phyloP scores from a whole-genome alignment of 1,140 invertebrate genomes.

The Psilanteris sp. region DNA sequence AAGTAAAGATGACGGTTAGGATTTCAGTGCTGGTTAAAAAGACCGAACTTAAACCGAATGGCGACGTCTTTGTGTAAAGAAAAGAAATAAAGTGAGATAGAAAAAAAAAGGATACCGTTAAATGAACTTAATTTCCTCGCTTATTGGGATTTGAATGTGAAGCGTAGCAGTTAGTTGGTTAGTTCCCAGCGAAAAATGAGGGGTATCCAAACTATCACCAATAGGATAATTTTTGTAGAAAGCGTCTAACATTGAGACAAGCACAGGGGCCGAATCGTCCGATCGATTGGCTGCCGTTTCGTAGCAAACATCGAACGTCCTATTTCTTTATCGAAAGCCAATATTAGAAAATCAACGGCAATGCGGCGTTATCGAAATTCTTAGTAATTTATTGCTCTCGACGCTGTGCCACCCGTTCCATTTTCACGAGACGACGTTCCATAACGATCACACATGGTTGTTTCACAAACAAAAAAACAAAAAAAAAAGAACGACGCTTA shows the following conservation, averaged over 20 bases:
- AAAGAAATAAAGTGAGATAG: neutral
- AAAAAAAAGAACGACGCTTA: conserved; percentile 40
- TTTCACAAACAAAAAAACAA: too few relatives aligned
- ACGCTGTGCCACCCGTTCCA: conserved; percentile 27
- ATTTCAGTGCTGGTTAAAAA: too few relatives aligned
- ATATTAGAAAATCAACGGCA: conserved; percentile 43
- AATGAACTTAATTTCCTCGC: conserved; percentile 1
- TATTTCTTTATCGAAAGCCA: conserved; percentile 33
- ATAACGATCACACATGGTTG: conserved; percentile 29
- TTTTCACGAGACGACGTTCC: conserved; percentile 43
- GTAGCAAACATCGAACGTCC: conserved; percentile 26
- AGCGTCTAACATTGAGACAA: conserved; percentile 50
- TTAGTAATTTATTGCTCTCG: conserved; percentile 45
- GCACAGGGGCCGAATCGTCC: conserved; percentile 31
- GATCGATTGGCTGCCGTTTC: conserved; percentile 46
- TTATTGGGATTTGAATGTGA: neutral
- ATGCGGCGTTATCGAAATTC: conserved; percentile 38
- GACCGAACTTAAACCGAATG: too few relatives aligned
- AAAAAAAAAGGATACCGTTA: conserved; percentile 2
- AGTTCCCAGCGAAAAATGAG: conserved; percentile 14
- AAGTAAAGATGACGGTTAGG: too few relatives aligned
- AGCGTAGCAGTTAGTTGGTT: conserved; percentile 35
- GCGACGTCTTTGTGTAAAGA: too few relatives aligned
- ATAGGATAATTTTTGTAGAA: conserved; percentile 32
- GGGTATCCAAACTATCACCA: conserved; percentile 22